Conservation (phyloP, 23 tunicate genomes). For the Styela plicata region DNA sequence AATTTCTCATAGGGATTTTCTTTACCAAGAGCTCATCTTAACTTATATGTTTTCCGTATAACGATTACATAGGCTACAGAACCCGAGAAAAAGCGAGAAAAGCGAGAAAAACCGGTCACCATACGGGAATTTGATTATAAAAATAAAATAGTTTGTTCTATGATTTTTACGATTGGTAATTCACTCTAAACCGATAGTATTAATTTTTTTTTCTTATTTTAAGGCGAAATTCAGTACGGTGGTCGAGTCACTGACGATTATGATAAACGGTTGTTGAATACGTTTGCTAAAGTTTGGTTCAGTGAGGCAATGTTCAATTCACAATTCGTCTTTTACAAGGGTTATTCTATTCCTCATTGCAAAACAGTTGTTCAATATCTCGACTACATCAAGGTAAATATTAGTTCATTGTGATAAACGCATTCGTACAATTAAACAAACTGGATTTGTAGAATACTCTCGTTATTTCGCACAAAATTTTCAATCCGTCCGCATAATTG, state of each 20-base stretch:
- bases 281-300: constrained; percentile 97
- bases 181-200: too few relatives aligned
- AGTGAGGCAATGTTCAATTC: constrained; percentile 71
- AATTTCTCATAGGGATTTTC: too few relatives aligned
- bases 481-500: too few relatives aligned
- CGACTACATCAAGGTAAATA: constrained; percentile 84
- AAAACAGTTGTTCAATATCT: constrained; percentile 66
- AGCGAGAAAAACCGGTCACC: too few relatives aligned
- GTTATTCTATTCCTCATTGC: constrained; percentile 90
- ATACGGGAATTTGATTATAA: too few relatives aligned
- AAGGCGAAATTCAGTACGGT: constrained; percentile 98
- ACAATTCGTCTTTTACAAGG: constrained; percentile 82
- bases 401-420: too few relatives aligned
- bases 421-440: not conserved
- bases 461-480: not conserved
- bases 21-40: too few relatives aligned
- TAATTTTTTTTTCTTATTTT: not conserved
- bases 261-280: constrained; percentile 86
- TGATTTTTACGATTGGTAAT: too few relatives aligned
- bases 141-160: too few relatives aligned
- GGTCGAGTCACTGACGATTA: constrained; percentile 98
- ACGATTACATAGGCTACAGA: too few relatives aligned
- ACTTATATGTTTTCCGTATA: too few relatives aligned
- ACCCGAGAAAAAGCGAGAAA: too few relatives aligned
- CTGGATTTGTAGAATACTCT: not conserved